Base-by-base conservation (phyloP, 2,797 vertebrate genomes). In the Rousettus madagascariensis region DNA sequence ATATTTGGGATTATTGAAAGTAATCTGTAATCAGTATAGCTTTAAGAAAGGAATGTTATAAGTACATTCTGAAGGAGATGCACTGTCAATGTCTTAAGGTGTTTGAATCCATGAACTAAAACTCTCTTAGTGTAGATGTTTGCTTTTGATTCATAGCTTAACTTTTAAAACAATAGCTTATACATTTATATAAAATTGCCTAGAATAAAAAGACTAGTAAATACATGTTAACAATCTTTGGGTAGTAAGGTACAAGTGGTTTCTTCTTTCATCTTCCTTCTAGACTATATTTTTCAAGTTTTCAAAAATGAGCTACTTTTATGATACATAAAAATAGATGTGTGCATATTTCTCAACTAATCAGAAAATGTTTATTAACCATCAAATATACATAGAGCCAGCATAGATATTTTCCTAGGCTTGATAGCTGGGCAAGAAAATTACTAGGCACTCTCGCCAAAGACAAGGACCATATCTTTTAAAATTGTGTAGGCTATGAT, bases 1-100 rank as follows among this genome's bases (percentile, higher is more conserved):
- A 19, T 93, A 78, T 89, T 57, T 78, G 26, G 43, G 13, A 28
- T 94, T 30, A 89, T 13, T 77, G 55, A 86, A 96, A 97, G 66
- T 80, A 91, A 91, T 77, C 49, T 79, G 1, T 88, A 88, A 65
- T 96, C 61, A 90, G 6, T 26, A 46, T 43, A 36, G 16, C 26
- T 86, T 93, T 86, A 95, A 89, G 75, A 86, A 94, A 80, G 30
- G 65, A 86, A 80, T 49, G 51, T 84, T 77, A 2, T 82, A 59
- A 93, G 15, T 93, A 2, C 30, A 53, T 93, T 77, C 46, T 89
- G 26, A 89, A 91, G 26, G 30, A 69, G 57, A 63, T 57, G 2
- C 16, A 71, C 38, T 77, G 51, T 71, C 16, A 53, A 0, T 94
- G 53, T 95, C 75, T 85, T 85, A 49, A 80, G 38, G 13, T 88